Conservation (phyloP, 2,888 invertebrate species). For the Microctonus hyperodae region DNA sequence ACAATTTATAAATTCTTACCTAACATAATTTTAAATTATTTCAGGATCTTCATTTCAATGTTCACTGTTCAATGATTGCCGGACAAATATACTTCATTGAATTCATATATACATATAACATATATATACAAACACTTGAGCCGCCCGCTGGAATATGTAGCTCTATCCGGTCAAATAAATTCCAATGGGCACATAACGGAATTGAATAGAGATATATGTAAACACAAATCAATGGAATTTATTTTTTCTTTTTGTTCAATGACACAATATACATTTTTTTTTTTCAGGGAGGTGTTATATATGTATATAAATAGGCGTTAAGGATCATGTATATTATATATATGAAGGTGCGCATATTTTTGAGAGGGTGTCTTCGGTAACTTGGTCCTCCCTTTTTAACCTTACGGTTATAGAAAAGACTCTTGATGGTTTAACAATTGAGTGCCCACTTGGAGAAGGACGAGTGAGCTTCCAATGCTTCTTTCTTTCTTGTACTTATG, state of each 20-base stretch:
- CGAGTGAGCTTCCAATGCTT: constrained; percentile 30
- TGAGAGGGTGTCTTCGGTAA: background rate
- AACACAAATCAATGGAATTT: constrained; percentile 3
- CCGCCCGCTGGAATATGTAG: background rate
- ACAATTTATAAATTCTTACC: background rate
- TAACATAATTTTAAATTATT: background rate
- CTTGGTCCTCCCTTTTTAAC: background rate
- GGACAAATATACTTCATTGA: constrained; percentile 1
- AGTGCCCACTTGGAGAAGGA: constrained; percentile 44
- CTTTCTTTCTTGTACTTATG: background rate
- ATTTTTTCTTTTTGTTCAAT: background rate
- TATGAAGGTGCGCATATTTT: background rate
- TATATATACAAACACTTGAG: background rate
- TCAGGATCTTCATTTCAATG: background rate
- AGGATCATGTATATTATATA: too few species aligned
- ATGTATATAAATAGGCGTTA: background rate
- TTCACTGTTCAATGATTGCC: background rate
- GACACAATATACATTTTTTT: background rate
- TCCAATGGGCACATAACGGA: background rate
- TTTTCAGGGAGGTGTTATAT: background rate
- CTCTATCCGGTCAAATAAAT: background rate
- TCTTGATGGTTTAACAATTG: constrained; percentile 53
- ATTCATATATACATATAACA: background rate
- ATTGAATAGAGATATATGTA: background rate
- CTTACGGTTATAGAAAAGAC: constrained; percentile 31